phyloP scores from a whole-genome alignment of 2,797 vertebrate genomes.

The Argentina silus region DNA sequence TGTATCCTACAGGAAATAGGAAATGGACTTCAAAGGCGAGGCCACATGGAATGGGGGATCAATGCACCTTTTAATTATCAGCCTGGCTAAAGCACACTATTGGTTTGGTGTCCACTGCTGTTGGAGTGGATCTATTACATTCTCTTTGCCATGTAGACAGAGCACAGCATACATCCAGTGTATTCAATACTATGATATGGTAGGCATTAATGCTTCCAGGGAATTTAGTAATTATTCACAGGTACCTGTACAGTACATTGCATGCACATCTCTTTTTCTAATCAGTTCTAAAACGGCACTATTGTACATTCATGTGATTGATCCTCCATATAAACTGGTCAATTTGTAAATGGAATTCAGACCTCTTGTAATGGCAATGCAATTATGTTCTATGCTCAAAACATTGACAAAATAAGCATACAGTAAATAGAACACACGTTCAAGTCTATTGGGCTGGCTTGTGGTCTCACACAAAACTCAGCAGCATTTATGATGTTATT shows the following conservation, averaged over 20 bases:
- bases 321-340: background rate
- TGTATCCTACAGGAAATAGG: slow-evolving; percentile 74
- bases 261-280: background rate
- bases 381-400: background rate
- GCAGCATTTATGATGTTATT: background rate
- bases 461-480: background rate
- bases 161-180: slow-evolving; percentile 36
- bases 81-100: slow-evolving; percentile 61
- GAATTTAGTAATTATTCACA: background rate
- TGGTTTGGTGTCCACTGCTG: slow-evolving; percentile 50
- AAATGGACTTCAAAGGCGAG: slow-evolving; percentile 66
- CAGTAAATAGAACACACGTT: background rate
- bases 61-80: slow-evolving; percentile 80
- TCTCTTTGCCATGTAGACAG: slow-evolving; percentile 40
- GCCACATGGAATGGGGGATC: slow-evolving; percentile 61
- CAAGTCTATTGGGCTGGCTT: background rate
- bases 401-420: background rate
- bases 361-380: too few species aligned
- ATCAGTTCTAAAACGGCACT: background rate
- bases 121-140: slow-evolving; percentile 62
- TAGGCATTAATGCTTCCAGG: slow-evolving; percentile 37
- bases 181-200: slow-evolving; percentile 43
- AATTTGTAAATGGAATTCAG: background rate
- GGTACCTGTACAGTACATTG: background rate
- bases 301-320: background rate